A percentile compares a stretch with the other conserved stretches of the same genome.
phyloP scores from a whole-genome alignment of 2,113 vertebrate genomes.

The Eupsittula cactorum region DNA sequence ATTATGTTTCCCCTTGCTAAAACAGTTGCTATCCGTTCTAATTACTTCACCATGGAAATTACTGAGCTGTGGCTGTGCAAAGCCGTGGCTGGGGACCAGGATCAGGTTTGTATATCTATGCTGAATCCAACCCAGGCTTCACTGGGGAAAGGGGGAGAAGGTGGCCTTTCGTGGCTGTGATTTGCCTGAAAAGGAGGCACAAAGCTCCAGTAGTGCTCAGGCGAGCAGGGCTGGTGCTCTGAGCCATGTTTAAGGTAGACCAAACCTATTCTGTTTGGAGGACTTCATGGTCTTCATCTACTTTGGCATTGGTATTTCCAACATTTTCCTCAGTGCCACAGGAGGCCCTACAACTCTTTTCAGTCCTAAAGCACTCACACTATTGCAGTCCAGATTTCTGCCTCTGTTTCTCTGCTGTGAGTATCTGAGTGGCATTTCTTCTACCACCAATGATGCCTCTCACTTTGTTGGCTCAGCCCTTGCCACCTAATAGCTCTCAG shows the following conservation, averaged over 20 bases:
- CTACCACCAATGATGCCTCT: neutral
- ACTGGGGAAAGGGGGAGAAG: fast-evolving
- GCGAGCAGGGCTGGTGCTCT: neutral
- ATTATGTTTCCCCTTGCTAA: neutral
- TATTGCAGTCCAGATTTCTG: neutral
- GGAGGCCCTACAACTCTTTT: neutral
- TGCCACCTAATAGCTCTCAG: neutral
- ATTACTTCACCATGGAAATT: neutral
- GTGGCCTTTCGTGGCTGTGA: neutral
- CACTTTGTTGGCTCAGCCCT: neutral
- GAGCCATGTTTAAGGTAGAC: neutral
- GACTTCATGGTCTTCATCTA: neutral
- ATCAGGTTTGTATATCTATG: neutral
- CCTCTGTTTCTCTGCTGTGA: neutral
- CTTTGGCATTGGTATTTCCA: neutral
- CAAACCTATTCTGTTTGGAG: neutral
- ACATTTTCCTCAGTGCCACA: neutral
- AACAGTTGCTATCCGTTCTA: neutral
- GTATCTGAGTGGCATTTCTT: neutral
- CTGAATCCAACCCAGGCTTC: neutral
- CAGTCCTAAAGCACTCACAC: neutral
- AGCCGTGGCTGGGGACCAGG: neutral
- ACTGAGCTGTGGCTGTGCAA: neutral
- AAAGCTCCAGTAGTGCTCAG: neutral
- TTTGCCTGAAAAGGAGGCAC: neutral